Conservation (phyloP, 2,888 invertebrate genomes). For the Eledona agricola region DNA sequence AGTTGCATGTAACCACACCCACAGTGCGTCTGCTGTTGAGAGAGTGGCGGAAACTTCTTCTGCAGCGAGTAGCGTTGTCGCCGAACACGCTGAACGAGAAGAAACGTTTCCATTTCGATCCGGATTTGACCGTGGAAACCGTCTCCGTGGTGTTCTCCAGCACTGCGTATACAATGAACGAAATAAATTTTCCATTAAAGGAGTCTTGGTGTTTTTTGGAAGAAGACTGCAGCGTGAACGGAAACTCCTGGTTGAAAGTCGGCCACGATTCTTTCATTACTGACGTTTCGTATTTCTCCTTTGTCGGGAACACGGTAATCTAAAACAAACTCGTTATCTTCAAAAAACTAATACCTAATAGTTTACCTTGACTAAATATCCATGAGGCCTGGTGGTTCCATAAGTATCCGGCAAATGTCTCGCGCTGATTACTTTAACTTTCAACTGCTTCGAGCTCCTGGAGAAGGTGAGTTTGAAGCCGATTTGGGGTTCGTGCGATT, state of each 20-base stretch:
- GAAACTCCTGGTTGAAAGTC: slow-evolving; percentile 81
- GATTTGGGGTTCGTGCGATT: slow-evolving; percentile 70
- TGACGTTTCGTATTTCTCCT: slow-evolving; percentile 78
- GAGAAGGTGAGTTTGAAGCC: slow-evolving; percentile 77
- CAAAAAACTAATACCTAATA: slow-evolving; percentile 4
- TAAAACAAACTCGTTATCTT: slow-evolving; percentile 50
- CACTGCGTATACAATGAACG: slow-evolving; percentile 74
- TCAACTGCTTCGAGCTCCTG: slow-evolving; percentile 68
- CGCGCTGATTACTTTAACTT: slow-evolving; percentile 78
- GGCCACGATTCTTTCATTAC: slow-evolving; percentile 82
- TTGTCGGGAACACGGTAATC: slow-evolving; percentile 82
- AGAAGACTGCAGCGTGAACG: slow-evolving; percentile 69
- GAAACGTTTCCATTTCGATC: slow-evolving; percentile 53
- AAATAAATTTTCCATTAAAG: slow-evolving; percentile 73
- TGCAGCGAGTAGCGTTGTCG: slow-evolving; percentile 40
- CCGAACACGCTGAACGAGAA: slow-evolving; percentile 62
- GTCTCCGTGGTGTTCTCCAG: slow-evolving; percentile 67
- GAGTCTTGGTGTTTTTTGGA: slow-evolving; percentile 66
- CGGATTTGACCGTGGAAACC: slow-evolving; percentile 54
- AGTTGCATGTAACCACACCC: slow-evolving; percentile 74
- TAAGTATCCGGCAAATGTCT: slow-evolving; percentile 80
- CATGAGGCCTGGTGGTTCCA: slow-evolving; percentile 78
- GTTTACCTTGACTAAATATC: slow-evolving; percentile 80
- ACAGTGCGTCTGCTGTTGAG: slow-evolving; percentile 72
- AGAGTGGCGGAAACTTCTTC: slow-evolving; percentile 65